These are phyloP conservation scores for Mechanitis messenoides DNA, from an alignment of 2,888 invertebrate genomes.

Conservation along the genomic window DNA sequence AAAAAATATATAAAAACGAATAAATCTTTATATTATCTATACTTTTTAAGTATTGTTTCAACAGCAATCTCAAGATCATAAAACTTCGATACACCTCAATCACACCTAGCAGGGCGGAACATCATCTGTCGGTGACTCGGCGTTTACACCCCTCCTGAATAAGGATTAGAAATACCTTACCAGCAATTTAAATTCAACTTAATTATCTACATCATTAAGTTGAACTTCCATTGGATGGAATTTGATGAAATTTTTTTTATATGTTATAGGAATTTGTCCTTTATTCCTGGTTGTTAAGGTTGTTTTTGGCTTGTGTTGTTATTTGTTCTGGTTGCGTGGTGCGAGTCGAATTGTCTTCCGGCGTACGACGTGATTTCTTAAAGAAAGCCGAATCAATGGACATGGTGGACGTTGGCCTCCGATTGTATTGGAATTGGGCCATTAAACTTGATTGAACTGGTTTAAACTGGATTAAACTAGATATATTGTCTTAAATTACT, in stretches of 20 bases:
- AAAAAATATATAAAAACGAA: too few relatives aligned
- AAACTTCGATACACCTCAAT: conserved; percentile 31
- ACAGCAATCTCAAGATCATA: conserved; percentile 18
- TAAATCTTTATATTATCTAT: not conserved
- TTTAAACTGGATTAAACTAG: too few relatives aligned
- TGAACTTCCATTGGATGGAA: conserved; percentile 19
- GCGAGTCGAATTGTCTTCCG: conserved; percentile 73
- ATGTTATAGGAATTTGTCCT: conserved; percentile 11
- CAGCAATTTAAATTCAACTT: conserved; percentile 28
- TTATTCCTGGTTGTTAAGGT: conserved; percentile 21
- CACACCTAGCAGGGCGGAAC: conserved; percentile 65
- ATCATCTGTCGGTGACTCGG: conserved; percentile 62
- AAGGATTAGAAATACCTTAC: conserved; percentile 50
- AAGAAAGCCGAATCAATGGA: conserved; percentile 72
- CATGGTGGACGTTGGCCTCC: conserved; percentile 69
- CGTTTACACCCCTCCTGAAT: conserved; percentile 46
- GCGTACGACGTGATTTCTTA: conserved; percentile 72
- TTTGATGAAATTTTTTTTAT: not conserved
- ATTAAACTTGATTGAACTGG: conserved; percentile 1
- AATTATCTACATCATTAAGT: conserved; percentile 16
- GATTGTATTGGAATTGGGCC: conserved; percentile 42
- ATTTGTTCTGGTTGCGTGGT: conserved; percentile 61
- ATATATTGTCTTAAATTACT: too few relatives aligned
- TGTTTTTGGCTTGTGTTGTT: conserved; percentile 30
- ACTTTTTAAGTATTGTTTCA: conserved; percentile 3